Evolutionary conservation across 2,797 vertebrate genomes (phyloP), one percentile per base, ranked within the genome.

Genomic region (Presbytis comata): DNA sequence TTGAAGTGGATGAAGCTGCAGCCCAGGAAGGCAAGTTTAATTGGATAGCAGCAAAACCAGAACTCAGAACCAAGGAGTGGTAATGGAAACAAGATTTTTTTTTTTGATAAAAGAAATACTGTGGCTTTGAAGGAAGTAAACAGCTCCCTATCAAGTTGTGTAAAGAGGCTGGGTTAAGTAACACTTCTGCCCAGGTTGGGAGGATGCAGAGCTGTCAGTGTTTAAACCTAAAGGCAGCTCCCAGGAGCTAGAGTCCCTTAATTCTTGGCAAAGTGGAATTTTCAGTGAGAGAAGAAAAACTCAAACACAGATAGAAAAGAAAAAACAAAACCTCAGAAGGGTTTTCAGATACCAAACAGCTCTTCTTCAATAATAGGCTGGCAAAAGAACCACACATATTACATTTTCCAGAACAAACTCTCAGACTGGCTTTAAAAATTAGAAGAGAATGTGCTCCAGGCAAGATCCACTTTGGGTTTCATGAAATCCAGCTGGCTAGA

Each of bases 381-480:
- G 83, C 16, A 76, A 19, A 75, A n/a, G n/a, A 82, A 92, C 36
- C 5, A 14, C 19, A 59, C 0, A 30, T 36, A 78, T 64, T 44
- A 72, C 39, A 91, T 57, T 89, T 89, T 55, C 84, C 22, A 2
- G 55, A 76, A 78, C 78, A 33, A 74, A 53, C 36, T 74, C 86
- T 85, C 48, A 28, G 79, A 39, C 26, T 46, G 46, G 39, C 53
- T 95, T 87, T 83, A 85, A 95, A 95, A 86, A 84, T 39, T 46
- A 50, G 44, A 81, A 59, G 39, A 88, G 9, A 89, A 86, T 33
- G 10, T 70, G 82, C 79, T 57, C 36, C 16, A 91, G 93, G 91
- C 85, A 95, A 96, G 81, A 91, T 1, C 30, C 26, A 16, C 14
- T 93, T 53, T 22, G 75, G n/a, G 78, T 44, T 98, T 96, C 46